Percentiles rank a stretch among this genome's conserved stretches.
These are phyloP conservation scores for Aptenodytes forsteri DNA, from an alignment of 2,113 vertebrate genomes.

Conservation along the genomic window DNA sequence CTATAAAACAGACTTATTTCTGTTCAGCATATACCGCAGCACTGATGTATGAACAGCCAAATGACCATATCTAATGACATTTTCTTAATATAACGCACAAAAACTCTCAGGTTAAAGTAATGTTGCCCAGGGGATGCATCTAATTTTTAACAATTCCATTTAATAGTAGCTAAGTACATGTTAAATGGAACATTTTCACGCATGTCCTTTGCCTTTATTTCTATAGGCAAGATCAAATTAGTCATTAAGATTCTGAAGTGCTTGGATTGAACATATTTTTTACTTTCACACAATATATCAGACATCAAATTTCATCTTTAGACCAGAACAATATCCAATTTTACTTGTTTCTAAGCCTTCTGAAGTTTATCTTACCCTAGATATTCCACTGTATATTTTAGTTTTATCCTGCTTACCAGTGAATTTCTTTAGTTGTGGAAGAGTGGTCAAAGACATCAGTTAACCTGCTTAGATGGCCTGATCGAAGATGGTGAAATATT, in stretches of 20 bases:
- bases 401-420: not conserved
- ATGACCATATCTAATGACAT: not conserved
- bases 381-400: not conserved
- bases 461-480: not conserved
- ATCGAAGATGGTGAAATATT: not conserved
- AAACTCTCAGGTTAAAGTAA: not conserved
- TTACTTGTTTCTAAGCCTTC: not conserved
- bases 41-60: not conserved
- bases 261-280: not conserved
- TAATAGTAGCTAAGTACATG: not conserved
- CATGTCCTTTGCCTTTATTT: not conserved
- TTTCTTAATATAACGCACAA: not conserved
- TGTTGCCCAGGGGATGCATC: not conserved
- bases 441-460: not conserved
- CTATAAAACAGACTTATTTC: not conserved
- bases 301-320: not conserved
- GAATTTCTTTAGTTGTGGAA: not conserved
- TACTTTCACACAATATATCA: not conserved
- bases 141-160: not conserved
- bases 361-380: not conserved
- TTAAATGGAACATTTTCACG: not conserved
- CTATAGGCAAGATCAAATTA: not conserved
- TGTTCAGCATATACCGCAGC: not conserved
- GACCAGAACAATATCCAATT: not conserved
- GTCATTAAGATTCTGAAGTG: not conserved